phyloP scores from a whole-genome alignment of 2,797 vertebrate genomes.

The Morelia viridis region DNA sequence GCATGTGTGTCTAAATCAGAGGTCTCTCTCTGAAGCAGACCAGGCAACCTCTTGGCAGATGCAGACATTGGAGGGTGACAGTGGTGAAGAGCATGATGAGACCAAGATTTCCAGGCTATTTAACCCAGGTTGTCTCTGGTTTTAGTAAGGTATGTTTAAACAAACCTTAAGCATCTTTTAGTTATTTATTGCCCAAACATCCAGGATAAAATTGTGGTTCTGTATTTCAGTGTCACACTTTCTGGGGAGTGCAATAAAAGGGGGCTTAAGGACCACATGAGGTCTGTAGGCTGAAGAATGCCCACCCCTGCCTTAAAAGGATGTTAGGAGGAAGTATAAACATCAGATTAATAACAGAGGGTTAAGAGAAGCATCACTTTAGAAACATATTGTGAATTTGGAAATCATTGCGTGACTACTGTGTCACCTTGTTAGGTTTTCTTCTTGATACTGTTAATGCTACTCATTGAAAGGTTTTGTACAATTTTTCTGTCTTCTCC shows the following conservation, averaged over 20 bases:
- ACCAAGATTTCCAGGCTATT: not conserved
- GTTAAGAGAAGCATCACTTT: not conserved
- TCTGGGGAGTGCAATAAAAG: not conserved
- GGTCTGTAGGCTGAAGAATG: not conserved
- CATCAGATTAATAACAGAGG: not conserved
- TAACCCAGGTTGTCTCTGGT: not conserved
- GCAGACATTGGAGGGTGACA: not conserved
- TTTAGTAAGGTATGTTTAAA: not conserved
- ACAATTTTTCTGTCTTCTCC: not conserved
- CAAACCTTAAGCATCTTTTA: not conserved
- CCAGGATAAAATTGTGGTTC: not conserved
- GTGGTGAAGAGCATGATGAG: not conserved
- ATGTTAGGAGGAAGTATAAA: not conserved
- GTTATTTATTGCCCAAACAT: not conserved
- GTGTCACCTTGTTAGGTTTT: not conserved
- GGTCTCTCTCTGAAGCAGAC: not conserved
- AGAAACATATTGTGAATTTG: not conserved
- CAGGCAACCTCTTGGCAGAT: too few relatives aligned
- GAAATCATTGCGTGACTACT: not conserved
- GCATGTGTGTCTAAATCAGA: not conserved
- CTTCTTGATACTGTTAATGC: not conserved
- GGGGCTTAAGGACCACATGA: not conserved
- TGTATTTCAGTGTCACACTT: not conserved
- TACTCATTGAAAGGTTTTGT: not conserved
- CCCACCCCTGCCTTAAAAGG: conserved; percentile 10